Base-by-base conservation (phyloP, 2,888 invertebrate genomes). In the Lasioglossum leucozonium region DNA sequence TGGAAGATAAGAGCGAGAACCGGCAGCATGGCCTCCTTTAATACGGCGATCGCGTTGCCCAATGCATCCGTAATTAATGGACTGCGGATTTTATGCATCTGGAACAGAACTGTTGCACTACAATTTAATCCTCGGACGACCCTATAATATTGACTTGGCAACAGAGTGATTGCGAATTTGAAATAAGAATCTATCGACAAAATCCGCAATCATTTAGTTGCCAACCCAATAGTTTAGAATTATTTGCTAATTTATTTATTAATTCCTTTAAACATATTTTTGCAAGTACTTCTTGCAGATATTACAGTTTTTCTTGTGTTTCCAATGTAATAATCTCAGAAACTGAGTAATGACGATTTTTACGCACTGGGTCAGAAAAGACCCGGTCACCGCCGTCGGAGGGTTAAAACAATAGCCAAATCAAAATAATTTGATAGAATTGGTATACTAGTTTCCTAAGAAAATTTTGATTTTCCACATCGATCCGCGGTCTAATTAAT, bases 61-160 rank as follows among this genome's bases (percentile, higher is more conserved):
- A 30, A 40, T 40, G n/a, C n/a, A 34, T n/a, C 71, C 18, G 8
- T 26, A 26, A 72, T 72, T 30, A n/a, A 62, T 22, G 67, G 26
- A 51, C n/a, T 51, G 51, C 51, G 51, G 51, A 51, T 51, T n/a
- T n/a, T 51, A 51, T n/a, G 51, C 51, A 51, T 51, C 51, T n/a
- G 22, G 13, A 51, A n/a, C 51, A n/a, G 10, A 51, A n/a, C 3
- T n/a, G 10, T n/a, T 3, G 10, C 10, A 10, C 10, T n/a, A n/a
- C n/a, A n/a, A 51, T n/a, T n/a, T n/a, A 51, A n/a, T 3, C 51
- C 10, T 10, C 18, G 18, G 47, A 18, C 47, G 6, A 47, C 47
- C 18, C 6, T 47, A 47, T 47, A n/a, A n/a, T n/a, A n/a, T n/a
- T n/a, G n/a, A n/a, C n/a, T n/a, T n/a, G n/a, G n/a, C n/a, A n/a